Evolutionary conservation across 2,888 invertebrate genomes (phyloP), one percentile per base, ranked within the genome.

Genomic region (Abrostola triplasia): DNA sequence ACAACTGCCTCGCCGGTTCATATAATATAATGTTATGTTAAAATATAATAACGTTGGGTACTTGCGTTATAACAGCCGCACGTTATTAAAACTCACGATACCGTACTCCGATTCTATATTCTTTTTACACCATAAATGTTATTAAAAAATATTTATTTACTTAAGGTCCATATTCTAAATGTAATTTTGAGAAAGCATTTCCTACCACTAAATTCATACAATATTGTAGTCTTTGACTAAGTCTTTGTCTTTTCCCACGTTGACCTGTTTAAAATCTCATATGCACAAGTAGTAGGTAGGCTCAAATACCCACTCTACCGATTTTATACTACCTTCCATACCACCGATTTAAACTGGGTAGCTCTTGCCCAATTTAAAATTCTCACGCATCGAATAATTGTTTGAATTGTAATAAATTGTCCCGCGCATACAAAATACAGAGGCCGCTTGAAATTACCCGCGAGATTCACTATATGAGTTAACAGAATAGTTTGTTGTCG

Each of bases 361-460:
- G 50, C 38, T 49, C 59, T 36, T 38, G 10, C 37, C 24, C 76
- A 55, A 58, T 71, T 75, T 60, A 0, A 64, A 70, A 75, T 64
- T 40, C 36, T 49, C 60, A 58, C 51, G 65, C 76, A 53, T 64
- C 54, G 55, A 51, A 55, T 70, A 60, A 59, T 75, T 70, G 37
- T 50, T 12, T 70, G 70, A 75, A 75, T 75, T 52, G 70, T 55
- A 38, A 64, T 38, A 70, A 70, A 72, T 70, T 72, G 54, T 55
- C 54, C 44, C 37, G 50, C 59, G 44, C 35, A 49, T 58, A 70
- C 49, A 51, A 60, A 72, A 60, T 70, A 51, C 10, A 49, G 13
- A 7, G 38, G 37, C 12, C 8, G 59, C 0, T 9, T 44, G 50
- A 54, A 70, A 58, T 47, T 64, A 38, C 48, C 24, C 38, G 49